phyloP scores from a whole-genome alignment of 64 coral and sea anemone species.

The Acropora tenuis region DNA sequence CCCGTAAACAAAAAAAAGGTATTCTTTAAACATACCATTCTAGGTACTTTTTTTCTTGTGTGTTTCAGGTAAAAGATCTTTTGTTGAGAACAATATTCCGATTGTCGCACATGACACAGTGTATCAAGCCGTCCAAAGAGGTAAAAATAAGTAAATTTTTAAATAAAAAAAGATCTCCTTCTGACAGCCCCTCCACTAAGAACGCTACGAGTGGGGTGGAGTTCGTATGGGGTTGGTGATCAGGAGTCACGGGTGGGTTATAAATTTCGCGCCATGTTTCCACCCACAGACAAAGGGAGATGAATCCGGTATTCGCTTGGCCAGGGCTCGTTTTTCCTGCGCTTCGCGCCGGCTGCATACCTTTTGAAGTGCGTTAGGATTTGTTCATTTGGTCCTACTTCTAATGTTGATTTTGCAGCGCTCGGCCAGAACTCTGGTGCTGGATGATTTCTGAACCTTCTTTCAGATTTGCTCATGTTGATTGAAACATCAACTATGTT shows the following conservation, averaged over 20 bases:
- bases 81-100: constrained; percentile 52
- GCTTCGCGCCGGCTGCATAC: background rate
- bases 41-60: background rate
- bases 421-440: background rate
- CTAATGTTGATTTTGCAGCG: background rate
- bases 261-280: too few species aligned
- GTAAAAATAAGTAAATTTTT: background rate
- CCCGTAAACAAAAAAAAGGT: background rate
- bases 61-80: constrained; percentile 60
- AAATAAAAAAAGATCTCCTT: too few species aligned
- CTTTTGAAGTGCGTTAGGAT: background rate
- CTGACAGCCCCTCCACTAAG: too few species aligned
- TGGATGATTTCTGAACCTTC: too few species aligned
- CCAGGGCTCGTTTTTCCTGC: too few species aligned
- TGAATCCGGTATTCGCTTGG: too few species aligned
- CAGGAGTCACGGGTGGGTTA: too few species aligned
- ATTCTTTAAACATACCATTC: background rate
- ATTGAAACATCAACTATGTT: background rate
- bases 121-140: constrained; percentile 52
- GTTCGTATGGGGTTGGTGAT: too few species aligned
- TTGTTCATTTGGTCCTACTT: background rate
- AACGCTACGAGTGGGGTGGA: too few species aligned
- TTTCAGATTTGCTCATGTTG: too few species aligned
- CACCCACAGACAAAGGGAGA: too few species aligned
- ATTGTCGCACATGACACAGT: constrained; percentile 31